phyloP scores from a whole-genome alignment of 2,888 invertebrate genomes.

The Calameuta filiformis region DNA sequence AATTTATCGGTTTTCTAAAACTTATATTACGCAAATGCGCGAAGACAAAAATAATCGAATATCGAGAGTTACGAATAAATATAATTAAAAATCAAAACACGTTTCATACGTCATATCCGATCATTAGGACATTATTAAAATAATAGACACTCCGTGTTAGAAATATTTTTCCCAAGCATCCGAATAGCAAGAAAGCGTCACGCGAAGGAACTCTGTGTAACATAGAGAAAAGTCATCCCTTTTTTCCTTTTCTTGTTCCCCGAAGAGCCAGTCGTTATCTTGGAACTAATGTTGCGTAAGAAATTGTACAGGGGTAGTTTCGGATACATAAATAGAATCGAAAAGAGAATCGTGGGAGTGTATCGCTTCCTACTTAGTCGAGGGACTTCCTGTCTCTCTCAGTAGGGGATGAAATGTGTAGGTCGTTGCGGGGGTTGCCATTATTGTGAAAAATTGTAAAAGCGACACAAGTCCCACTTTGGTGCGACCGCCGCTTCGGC shows the following conservation, averaged over 20 bases:
- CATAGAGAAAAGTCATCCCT: background rate
- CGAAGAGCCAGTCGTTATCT: background rate
- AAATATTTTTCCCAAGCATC: background rate
- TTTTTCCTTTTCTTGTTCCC: background rate
- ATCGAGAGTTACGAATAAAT: too few species aligned
- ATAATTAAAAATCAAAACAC: too few species aligned
- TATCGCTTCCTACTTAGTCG: slow-evolving; percentile 17
- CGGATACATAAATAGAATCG: slow-evolving; percentile 1
- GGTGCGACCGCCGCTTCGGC: background rate
- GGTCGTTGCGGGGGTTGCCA: background rate
- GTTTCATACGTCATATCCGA: too few species aligned
- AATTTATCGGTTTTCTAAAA: slow-evolving; percentile 15
- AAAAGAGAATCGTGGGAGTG: slow-evolving; percentile 17
- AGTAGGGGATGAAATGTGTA: background rate
- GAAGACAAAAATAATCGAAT: too few species aligned
- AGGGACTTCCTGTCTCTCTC: background rate
- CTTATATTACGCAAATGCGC: slow-evolving; percentile 13
- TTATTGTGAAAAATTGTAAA: background rate
- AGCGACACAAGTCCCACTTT: background rate
- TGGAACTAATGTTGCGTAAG: slow-evolving; percentile 3
- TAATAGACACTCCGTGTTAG: background rate
- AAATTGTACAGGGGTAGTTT: background rate
- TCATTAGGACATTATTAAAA: background rate
- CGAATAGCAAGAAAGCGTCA: background rate
- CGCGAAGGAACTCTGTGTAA: background rate